These are phyloP conservation scores for Sarcophaga caerulescens DNA, from an alignment of 2,888 invertebrate genomes.

Conservation along the genomic window DNA sequence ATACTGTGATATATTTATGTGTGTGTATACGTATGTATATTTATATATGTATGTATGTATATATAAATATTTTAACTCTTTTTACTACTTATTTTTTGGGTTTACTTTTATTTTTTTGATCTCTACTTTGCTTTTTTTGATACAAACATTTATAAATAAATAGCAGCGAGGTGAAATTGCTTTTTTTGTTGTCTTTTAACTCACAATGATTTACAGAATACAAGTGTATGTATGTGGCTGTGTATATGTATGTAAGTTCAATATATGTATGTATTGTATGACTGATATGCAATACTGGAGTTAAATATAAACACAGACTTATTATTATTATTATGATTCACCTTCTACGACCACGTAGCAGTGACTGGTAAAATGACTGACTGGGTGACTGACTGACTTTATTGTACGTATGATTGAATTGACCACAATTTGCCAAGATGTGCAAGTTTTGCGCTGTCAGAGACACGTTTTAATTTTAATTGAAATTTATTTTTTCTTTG, in stretches of 20 bases:
- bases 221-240: no score
- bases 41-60: no score
- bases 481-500: slow-evolving; percentile 42
- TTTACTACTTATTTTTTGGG: slow-evolving; percentile 4
- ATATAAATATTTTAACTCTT: background rate
- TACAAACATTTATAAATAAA: slow-evolving; percentile 26
- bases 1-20: background rate
- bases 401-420: slow-evolving; percentile 22
- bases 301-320: no score
- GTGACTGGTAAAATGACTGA: background rate
- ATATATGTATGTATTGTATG: no score
- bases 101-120: background rate
- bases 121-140: background rate
- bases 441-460: background rate
- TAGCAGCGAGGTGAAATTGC: slow-evolving; percentile 5
- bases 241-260: no score
- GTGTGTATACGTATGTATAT: background rate
- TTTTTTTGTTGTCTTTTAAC: background rate
- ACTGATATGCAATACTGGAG: no score
- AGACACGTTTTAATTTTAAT: slow-evolving; percentile 55
- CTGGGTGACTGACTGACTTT: background rate
- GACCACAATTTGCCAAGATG: slow-evolving; percentile 2
- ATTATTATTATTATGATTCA: background rate
- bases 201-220: no score
- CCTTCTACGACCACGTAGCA: background rate